These are phyloP conservation scores for Cynaeus angustus DNA, from an alignment of 2,888 invertebrate species.

Conservation along the genomic window DNA sequence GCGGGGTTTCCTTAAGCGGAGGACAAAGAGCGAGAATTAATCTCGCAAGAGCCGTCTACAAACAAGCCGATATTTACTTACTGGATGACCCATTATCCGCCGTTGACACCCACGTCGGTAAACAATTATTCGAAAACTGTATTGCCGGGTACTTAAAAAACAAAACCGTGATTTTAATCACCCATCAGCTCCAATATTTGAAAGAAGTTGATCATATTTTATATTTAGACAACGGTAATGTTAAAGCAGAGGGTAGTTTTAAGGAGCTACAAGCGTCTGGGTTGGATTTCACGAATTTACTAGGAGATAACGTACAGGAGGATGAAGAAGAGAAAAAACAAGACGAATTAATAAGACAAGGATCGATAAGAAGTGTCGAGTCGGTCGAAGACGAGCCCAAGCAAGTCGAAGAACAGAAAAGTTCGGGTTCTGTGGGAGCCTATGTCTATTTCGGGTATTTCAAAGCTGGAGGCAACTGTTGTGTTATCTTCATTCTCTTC, in stretches of 20 bases:
- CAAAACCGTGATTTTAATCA: constrained; percentile 84
- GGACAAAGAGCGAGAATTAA: constrained; percentile 93
- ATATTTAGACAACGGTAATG: constrained; percentile 75
- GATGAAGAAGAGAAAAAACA: constrained; percentile 66
- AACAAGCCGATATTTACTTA: constrained; percentile 89
- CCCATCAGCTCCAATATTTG: constrained; percentile 83
- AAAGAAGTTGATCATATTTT: constrained; percentile 77
- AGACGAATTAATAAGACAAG: constrained; percentile 65
- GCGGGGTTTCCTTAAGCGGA: constrained; percentile 85
- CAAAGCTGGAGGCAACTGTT: constrained; percentile 82
- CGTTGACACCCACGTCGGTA: constrained; percentile 93
- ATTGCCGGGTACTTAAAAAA: constrained; percentile 79
- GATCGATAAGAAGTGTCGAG: constrained; percentile 74
- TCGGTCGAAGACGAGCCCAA: constrained; percentile 70
- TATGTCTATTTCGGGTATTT: constrained; percentile 82
- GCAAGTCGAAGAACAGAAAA: constrained; percentile 76
- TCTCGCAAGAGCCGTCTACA: constrained; percentile 90
- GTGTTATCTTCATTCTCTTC: constrained; percentile 77
- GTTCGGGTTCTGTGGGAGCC: constrained; percentile 75
- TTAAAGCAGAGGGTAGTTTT: constrained; percentile 80
- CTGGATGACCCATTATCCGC: constrained; percentile 94
- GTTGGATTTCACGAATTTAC: constrained; percentile 83
- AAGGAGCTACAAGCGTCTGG: constrained; percentile 80
- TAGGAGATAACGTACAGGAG: constrained; percentile 73
- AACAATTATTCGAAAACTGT: constrained; percentile 90